Base-by-base conservation (phyloP, 2,888 invertebrate genomes). In the Abscondita cerata region DNA sequence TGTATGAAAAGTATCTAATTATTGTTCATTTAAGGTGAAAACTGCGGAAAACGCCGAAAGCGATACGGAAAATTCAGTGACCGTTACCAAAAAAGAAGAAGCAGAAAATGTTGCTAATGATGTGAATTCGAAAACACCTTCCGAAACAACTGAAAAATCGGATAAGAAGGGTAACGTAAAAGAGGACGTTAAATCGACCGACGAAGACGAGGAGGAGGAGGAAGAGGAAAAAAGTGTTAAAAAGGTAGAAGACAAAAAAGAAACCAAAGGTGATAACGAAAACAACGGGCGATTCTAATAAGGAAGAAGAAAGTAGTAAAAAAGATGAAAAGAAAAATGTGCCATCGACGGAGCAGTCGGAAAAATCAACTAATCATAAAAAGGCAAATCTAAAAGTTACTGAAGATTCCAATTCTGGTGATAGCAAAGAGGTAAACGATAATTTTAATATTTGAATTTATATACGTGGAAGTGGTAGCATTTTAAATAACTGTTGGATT, bases 261-360 rank as follows among this genome's bases (percentile, higher is more conserved):
- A 48, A 12, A 48, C 9, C 2, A 60, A 65, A 13, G 40, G 63
- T 59, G 59, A 65, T 52, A 66, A 68, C 34, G 67, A 65, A n/a
- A 44, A 58, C 74, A 12, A 71, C 75, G 59, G 72, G 70, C 18
- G 72, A 72, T 16, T 74, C 72, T 15, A 70, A 74, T 15, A 62
- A 52, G 11, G 69, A 77, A 50, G 70, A 76, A n/a, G 64, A 65
- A 34, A 68, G 66, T 6, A 69, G 65, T 15, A 67, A 65, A 51
- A 70, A 73, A 52, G 69, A 71, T 25, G 68, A 72, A 38, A 73
- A 72, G 62, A 73, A 70, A 64, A 70, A 56, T 55, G 72, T 77
- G 53, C 77, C 78, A 36, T 66, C 78, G 36, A 68, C 78, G 47
- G 80, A 80, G 66, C 79, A 79, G 64, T 78, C 80, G 6, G 77